Evolutionary conservation across 1,140 invertebrate species (phyloP).

Genomic region (Cotesia vestalis): DNA sequence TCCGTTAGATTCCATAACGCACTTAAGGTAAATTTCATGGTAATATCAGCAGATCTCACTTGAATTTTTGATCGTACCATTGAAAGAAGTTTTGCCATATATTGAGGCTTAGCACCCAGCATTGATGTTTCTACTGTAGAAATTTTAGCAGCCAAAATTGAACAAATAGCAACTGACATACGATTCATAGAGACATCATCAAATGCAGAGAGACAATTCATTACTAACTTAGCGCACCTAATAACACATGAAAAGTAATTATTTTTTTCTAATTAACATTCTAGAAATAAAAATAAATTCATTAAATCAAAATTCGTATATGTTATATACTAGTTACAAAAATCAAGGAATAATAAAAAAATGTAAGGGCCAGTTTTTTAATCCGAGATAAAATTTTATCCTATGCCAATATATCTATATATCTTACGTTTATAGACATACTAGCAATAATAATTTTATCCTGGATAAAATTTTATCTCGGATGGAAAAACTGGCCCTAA

Average conservation of each 20-base stretch:
- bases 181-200: slow-evolving; percentile 80
- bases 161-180: slow-evolving; percentile 86
- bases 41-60: slow-evolving; percentile 73
- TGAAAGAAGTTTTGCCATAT: slow-evolving; percentile 78
- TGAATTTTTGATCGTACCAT: slow-evolving; percentile 76
- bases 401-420: too few species aligned
- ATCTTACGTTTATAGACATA: too few species aligned
- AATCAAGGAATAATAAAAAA: background rate
- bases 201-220: slow-evolving; percentile 79
- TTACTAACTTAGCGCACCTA: slow-evolving; percentile 77
- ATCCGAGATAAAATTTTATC: too few species aligned
- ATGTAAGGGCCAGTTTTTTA: too few species aligned
- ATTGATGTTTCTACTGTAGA: slow-evolving; percentile 78
- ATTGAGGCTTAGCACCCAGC: slow-evolving; percentile 74
- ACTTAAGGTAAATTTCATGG: slow-evolving; percentile 83
- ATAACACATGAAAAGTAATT: slow-evolving; percentile 27
- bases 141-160: slow-evolving; percentile 78
- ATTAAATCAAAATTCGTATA: too few species aligned
- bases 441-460: too few species aligned
- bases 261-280: background rate
- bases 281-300: too few species aligned
- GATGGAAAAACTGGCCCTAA: too few species aligned
- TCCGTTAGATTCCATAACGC: slow-evolving; percentile 87
- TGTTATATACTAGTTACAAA: background rate
- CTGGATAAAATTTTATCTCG: too few species aligned